A percentile compares a stretch with the other conserved stretches of the same genome.
phyloP scores from a whole-genome alignment of 2,888 invertebrate genomes.

The Leptinotarsa rubiginosa region DNA sequence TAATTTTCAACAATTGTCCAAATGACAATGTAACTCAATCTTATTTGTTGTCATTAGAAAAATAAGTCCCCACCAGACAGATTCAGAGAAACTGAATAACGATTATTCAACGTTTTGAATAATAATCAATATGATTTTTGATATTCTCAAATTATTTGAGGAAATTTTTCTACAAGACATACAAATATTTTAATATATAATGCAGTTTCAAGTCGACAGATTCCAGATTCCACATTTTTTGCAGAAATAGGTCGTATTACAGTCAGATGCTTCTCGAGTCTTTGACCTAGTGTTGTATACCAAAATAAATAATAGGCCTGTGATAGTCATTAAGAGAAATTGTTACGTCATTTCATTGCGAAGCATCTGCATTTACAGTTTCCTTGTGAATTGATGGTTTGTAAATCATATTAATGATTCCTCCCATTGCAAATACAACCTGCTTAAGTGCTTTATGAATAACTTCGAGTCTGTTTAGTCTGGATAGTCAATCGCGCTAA shows the following conservation, averaged over 20 bases:
- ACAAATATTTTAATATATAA: too few relatives aligned
- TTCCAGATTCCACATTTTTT: background rate
- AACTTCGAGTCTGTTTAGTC: background rate
- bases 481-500: background rate
- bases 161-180: too few relatives aligned
- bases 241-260: background rate
- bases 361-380: constrained; percentile 26
- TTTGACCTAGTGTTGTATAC: constrained; percentile 53
- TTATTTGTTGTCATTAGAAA: too few relatives aligned
- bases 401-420: constrained; percentile 20
- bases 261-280: constrained; percentile 44
- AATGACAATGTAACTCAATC: too few relatives aligned
- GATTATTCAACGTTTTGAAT: too few relatives aligned
- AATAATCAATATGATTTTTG: too few relatives aligned
- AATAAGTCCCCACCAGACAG: too few relatives aligned
- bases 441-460: constrained; percentile 11
- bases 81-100: too few relatives aligned
- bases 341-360: constrained; percentile 44
- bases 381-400: constrained; percentile 25
- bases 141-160: too few relatives aligned
- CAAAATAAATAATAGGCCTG: constrained; percentile 49
- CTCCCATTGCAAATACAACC: constrained; percentile 23
- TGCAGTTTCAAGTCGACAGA: too few relatives aligned
- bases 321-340: constrained; percentile 52
- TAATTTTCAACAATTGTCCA: too few relatives aligned